These are phyloP conservation scores for Microtus montanus DNA, from an alignment of 2,113 vertebrate genomes.

Conservation along the genomic window DNA sequence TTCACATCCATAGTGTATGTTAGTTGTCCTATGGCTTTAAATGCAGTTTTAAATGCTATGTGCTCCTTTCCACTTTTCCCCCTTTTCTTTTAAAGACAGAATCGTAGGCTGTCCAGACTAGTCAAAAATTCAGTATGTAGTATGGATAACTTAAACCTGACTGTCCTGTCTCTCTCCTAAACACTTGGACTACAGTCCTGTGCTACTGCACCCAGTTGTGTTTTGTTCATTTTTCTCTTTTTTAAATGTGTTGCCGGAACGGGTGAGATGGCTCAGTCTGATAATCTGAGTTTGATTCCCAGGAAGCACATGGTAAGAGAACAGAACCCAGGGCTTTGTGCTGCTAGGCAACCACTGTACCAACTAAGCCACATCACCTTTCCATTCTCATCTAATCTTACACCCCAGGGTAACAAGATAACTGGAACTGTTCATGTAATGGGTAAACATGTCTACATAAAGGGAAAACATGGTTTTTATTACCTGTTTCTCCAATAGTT, in stretches of 20 bases:
- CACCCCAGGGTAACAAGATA: not conserved
- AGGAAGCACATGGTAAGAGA: not conserved
- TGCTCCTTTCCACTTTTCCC: not conserved
- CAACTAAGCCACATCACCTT: not conserved
- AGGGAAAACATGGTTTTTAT: not conserved
- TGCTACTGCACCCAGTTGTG: too few species aligned
- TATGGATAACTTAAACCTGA: not conserved
- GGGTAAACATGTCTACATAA: not conserved
- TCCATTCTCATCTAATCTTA: not conserved
- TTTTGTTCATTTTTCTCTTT: not conserved
- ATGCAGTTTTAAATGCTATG: not conserved
- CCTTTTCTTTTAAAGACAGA: not conserved
- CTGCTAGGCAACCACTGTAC: not conserved
- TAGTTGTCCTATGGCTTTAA: not conserved
- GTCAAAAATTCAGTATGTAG: not conserved
- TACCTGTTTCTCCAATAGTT: constrained; percentile 99
- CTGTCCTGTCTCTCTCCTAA: not conserved
- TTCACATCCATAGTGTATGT: not conserved
- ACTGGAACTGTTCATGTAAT: not conserved
- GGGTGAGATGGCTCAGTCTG: not conserved
- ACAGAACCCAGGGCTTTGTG: not conserved
- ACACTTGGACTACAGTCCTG: not conserved
- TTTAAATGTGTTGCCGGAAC: not conserved
- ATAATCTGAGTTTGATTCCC: not conserved
- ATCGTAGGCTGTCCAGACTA: not conserved